phyloP scores from a whole-genome alignment of 2,797 vertebrate species.

The Anableps anableps region DNA sequence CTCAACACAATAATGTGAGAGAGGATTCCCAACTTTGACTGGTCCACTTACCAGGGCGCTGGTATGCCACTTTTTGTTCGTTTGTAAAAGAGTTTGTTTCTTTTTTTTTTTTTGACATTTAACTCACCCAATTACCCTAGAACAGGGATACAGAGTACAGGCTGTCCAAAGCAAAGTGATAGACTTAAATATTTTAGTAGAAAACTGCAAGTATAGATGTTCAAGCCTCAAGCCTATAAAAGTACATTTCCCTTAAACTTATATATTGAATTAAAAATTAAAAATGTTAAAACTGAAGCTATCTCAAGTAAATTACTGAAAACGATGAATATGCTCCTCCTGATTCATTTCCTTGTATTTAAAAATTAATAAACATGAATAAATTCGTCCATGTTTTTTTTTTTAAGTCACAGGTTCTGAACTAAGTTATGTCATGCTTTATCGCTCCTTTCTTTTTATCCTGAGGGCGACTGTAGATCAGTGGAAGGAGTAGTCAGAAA shows the following conservation, averaged over 20 bases:
- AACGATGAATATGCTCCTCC: not conserved
- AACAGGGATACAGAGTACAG: not conserved
- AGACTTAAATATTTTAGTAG: not conserved
- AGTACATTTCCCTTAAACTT: not conserved
- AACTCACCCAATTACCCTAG: not conserved
- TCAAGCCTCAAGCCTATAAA: not conserved
- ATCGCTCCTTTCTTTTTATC: not conserved
- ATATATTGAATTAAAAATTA: not conserved
- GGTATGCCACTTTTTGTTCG: not conserved
- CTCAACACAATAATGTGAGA: not conserved
- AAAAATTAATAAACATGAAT: not conserved
- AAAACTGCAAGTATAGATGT: too few relatives aligned
- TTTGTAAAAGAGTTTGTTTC: not conserved
- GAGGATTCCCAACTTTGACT: not conserved
- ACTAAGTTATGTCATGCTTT: not conserved
- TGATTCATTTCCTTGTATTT: not conserved
- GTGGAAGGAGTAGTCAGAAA: not conserved
- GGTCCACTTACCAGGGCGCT: not conserved
- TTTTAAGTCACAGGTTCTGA: not conserved
- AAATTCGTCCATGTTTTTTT: not conserved
- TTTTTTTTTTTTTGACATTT: not conserved
- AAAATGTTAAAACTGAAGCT: not conserved
- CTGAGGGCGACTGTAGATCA: not conserved
- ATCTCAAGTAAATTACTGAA: not conserved
- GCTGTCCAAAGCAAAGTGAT: not conserved